A percentile compares a stretch with the other conserved stretches of the same genome.
Evolutionary conservation across 2,113 vertebrate genomes (phyloP).

Genomic region (Dipodomys merriami): DNA sequence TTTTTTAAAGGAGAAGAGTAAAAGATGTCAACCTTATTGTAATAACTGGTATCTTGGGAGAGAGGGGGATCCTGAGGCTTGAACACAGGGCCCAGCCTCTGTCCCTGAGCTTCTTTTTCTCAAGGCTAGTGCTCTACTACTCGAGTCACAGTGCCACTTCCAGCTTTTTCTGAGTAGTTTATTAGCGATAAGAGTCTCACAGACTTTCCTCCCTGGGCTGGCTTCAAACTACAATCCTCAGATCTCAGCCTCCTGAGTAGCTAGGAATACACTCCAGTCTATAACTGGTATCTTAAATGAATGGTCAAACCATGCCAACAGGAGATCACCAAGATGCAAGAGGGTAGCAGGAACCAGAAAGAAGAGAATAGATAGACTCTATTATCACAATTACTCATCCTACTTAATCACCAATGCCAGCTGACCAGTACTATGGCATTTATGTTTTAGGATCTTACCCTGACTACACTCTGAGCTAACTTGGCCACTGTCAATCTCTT

Average conservation of each 20-base stretch:
- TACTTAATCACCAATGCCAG: background rate
- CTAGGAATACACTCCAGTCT: no score
- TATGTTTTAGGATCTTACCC: background rate
- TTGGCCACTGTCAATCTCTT: background rate
- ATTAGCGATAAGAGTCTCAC: no score
- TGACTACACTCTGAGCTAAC: no score
- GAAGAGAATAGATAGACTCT: background rate
- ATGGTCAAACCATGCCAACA: conserved; percentile 19
- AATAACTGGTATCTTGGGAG: background rate
- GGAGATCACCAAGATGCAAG: conserved; percentile 6
- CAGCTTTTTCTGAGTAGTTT: no score
- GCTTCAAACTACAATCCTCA: no score
- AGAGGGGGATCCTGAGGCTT: no score
- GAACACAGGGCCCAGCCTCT: no score
- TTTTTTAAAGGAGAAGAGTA: background rate
- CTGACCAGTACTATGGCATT: background rate
- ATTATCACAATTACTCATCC: background rate
- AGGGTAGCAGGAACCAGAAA: background rate
- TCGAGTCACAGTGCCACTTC: no score
- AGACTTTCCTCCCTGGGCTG: no score
- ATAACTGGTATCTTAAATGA: background rate
- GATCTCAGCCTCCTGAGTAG: no score
- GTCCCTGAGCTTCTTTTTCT: no score
- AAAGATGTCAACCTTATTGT: background rate
- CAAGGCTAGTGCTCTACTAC: no score